Base-by-base conservation (phyloP, 2,797 vertebrate genomes). In the Nyctalus aviator region DNA sequence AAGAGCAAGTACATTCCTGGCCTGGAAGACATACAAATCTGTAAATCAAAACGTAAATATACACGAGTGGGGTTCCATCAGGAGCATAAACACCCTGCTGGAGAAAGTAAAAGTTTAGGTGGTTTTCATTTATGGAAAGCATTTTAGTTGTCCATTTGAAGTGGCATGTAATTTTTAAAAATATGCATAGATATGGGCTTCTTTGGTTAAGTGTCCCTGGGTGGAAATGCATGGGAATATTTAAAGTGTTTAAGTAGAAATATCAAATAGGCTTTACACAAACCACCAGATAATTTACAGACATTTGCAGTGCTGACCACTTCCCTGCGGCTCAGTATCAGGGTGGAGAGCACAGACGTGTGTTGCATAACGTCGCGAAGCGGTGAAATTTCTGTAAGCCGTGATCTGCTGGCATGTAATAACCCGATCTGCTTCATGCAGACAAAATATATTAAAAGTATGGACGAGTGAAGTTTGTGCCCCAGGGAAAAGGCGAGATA, bases 361-460 rank as follows among this genome's bases (percentile, higher is more conserved):
- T 97, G 89, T 86, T 97, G 97, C 98, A 97, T 97, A 35, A 55
- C 96, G 59, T 96, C 91, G 82, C 98, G 95, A 93, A 97, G 98
- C 98, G 97, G 97, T 97, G 98, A 98, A 97, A 98, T 98, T 97
- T 98, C 97, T 98, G 97, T 98, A 98, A 98, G 97, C 97, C 88
- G 97, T 98, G 98, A 98, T 98, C 98, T 98, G 96, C 96, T 98
- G 97, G 98, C 97, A 97, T 98, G 98, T 98, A 98, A 98, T 98
- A 99, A 98, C 98, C 98, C 94, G 98, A 98, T 98, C 97, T 98
- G 97, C 98, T 98, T 98, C 97, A 98, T 98, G 97, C 98, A 98
- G 98, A 98, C 98, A 98, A 98, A 98, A 98, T 98, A 98, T 98
- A 98, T 99, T 98, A 98, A 98, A 98, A 98, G 98, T 98, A 98